These are phyloP conservation scores for Carassius carassius DNA, from an alignment of 2,113 vertebrate genomes.

Conservation along the genomic window DNA sequence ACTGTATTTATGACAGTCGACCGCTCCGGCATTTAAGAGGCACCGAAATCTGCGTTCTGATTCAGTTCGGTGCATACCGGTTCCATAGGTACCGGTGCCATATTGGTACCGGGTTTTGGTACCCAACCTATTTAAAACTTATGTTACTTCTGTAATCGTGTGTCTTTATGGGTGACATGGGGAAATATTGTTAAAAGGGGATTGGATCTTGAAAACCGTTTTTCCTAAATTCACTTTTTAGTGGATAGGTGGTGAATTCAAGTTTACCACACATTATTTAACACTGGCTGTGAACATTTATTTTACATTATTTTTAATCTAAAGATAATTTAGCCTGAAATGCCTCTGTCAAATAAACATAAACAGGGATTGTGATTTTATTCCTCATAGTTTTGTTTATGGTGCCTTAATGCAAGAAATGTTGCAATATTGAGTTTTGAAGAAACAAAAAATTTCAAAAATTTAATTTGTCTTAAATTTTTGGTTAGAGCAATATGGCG, in stretches of 20 bases:
- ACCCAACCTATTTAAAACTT: no score
- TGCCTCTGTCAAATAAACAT: background rate
- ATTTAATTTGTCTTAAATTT: background rate
- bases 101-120: no score
- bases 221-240: background rate
- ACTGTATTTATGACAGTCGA: no score
- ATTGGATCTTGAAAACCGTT: background rate
- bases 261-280: background rate
- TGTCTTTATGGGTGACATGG: background rate
- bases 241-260: background rate
- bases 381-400: background rate
- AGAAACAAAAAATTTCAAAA: background rate
- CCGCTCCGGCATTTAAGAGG: no score
- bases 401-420: background rate
- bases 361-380: background rate
- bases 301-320: background rate
- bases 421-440: background rate
- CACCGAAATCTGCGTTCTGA: no score
- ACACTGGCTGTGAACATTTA: background rate
- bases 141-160: background rate
- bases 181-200: no score
- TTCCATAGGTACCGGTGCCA: no score
- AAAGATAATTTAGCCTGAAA: background rate
- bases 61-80: no score
- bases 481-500: no score